Evolutionary conservation across 2,113 vertebrate species (phyloP), one percentile per base, ranked within the genome.

Genomic region (Siphamia tubifer): DNA sequence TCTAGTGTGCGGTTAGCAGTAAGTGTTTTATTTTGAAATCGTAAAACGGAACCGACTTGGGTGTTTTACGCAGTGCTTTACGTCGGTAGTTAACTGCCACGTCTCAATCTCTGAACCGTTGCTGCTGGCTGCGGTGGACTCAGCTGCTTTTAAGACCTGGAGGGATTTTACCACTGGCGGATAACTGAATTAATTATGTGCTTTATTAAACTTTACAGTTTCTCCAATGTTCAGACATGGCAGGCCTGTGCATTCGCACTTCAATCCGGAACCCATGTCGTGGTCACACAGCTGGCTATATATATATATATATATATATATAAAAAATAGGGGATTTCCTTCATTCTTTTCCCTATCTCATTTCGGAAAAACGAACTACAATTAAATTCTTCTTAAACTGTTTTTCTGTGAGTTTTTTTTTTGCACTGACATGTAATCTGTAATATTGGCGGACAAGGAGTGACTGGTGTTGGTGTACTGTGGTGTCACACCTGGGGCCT

Each of bases 61-160:
- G 0, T 42, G n/a, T 43, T 31, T 12, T 3, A 0, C 5, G 4
- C 21, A 10, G 0, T 8, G 1, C 63, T 77, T 66, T 6, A 53
- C 34, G 2, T 4, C 7, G 5, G 19, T 57, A 15, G 65, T 58
- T 75, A 61, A 89, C 83, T 92, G 92, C 91, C 92, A 92, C 91
- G 92, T 92, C 91, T 93, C 89, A 87, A 71, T 81, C 70, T 74
- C 35, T 78, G 43, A 80, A 66, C 70, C 24, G 40, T 45, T 56
- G 54, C 35, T 16, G 27, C 19, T 68, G 30, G 49, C 28, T 47
- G 32, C 13, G 1, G 21, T 13, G 21, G 57, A 15, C 44, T 75
- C 31, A 64, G 28, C 35, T 25, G 24, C 35, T 15, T 10, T 8
- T 7, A 16, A 42, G 4, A 36, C 23, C n/a, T n/a, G n/a, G n/a